Conservation (phyloP, 2,113 vertebrate species). For the Ageneiosus marmoratus region DNA sequence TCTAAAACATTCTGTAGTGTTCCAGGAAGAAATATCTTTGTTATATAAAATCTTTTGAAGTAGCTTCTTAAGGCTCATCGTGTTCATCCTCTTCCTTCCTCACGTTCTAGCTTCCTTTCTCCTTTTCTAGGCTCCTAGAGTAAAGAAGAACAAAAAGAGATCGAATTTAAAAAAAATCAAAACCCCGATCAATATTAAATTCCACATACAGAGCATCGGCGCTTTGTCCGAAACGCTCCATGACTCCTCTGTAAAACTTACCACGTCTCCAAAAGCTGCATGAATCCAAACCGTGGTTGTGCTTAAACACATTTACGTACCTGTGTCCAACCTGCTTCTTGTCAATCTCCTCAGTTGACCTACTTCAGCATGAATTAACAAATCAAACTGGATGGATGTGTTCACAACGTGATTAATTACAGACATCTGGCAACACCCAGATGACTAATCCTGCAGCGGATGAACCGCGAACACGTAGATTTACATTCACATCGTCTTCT, state of each 20-base stretch:
- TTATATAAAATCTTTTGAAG: background rate
- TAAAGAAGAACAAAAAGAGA: constrained; percentile 19
- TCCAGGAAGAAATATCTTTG: background rate
- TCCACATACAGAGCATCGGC: background rate
- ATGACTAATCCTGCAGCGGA: background rate
- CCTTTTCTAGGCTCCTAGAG: constrained; percentile 48
- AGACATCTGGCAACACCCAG: background rate
- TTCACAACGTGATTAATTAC: background rate
- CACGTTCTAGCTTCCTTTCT: constrained; percentile 55
- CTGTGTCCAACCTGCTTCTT: background rate
- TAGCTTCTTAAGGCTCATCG: background rate
- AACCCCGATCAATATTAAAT: background rate
- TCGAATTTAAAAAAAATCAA: background rate
- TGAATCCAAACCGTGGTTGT: background rate
- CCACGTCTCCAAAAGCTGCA: background rate
- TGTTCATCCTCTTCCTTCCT: background rate
- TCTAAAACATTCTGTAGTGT: background rate
- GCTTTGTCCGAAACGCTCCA: background rate
- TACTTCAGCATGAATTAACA: background rate
- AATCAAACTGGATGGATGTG: too few relatives aligned
- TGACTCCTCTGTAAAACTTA: background rate
- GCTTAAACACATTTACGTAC: background rate
- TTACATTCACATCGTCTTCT: background rate
- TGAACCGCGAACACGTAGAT: background rate
- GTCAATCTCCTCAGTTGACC: background rate